A percentile compares a stretch with the other conserved stretches of the same genome.
phyloP scores from a whole-genome alignment of 2,797 vertebrate species.

The Anabacerthia variegaticeps region DNA sequence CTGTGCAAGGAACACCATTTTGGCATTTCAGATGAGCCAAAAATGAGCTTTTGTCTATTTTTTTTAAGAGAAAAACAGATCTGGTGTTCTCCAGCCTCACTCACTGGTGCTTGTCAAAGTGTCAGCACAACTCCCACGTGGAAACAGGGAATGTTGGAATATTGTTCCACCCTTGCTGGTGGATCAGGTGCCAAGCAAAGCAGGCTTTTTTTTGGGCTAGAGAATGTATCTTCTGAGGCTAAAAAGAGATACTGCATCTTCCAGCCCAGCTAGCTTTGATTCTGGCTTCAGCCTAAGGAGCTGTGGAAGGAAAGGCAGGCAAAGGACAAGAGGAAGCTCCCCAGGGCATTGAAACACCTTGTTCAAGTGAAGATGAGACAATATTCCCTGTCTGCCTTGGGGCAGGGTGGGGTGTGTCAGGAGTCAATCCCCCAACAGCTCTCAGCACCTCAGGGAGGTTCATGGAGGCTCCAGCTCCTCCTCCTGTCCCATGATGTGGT shows the following conservation, averaged over 20 bases:
- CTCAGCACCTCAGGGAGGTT: not conserved
- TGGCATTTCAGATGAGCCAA: not conserved
- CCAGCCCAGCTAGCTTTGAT: not conserved
- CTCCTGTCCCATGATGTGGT: too few relatives aligned
- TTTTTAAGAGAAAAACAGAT: not conserved
- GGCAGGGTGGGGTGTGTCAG: not conserved
- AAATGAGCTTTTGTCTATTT: not conserved
- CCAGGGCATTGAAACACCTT: not conserved
- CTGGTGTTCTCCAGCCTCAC: fast-evolving
- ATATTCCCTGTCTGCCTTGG: not conserved
- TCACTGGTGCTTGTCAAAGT: not conserved
- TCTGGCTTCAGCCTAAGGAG: not conserved
- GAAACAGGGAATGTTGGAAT: not conserved
- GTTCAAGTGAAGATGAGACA: not conserved
- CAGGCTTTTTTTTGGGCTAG: not conserved
- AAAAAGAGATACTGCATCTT: not conserved
- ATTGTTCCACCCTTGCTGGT: not conserved
- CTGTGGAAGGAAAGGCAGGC: not conserved
- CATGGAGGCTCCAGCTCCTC: not conserved
- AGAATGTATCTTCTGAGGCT: not conserved
- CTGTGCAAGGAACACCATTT: not conserved
- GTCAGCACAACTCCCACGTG: not conserved
- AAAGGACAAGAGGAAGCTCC: not conserved
- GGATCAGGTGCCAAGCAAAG: not conserved
- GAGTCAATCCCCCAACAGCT: not conserved